A percentile compares a stretch with the other conserved stretches of the same genome.
Evolutionary conservation across 2,113 vertebrate species (phyloP).

Genomic region (Neolamprologus modestus): DNA sequence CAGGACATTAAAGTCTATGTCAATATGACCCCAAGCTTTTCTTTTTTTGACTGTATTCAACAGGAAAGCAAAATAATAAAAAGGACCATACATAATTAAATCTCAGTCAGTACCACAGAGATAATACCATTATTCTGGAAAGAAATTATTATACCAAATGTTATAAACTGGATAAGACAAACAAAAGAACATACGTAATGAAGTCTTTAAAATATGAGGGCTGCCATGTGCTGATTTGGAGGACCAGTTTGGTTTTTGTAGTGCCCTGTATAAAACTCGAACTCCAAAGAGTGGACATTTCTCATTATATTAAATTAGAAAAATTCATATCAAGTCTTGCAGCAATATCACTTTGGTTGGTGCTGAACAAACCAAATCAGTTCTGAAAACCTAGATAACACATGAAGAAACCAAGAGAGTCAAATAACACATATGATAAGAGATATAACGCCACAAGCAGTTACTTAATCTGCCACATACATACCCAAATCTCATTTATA

Average conservation of each 20-base stretch:
- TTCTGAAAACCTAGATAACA: not conserved
- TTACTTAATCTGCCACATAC: not conserved
- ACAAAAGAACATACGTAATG: not conserved
- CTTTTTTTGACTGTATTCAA: not conserved
- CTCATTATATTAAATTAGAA: not conserved
- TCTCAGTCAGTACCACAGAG: not conserved
- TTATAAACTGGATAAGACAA: not conserved
- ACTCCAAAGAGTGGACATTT: not conserved
- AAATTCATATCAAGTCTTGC: not conserved
- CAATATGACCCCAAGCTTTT: rapidly evolving
- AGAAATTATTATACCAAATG: not conserved
- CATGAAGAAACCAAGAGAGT: not conserved
- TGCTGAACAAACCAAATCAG: not conserved
- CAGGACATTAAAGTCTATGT: not conserved
- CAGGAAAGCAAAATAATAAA: not conserved
- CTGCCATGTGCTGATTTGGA: not conserved
- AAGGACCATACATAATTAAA: not conserved
- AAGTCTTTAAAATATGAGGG: not conserved
- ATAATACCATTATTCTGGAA: not conserved
- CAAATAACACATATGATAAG: not conserved
- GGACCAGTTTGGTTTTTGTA: not conserved
- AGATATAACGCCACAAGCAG: not conserved
- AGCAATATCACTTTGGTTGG: not conserved
- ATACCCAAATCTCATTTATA: not conserved
- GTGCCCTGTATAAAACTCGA: not conserved